Percentiles rank a stretch among this genome's conserved stretches.
Conservation (phyloP, 2,797 vertebrate species). For the Poeciliopsis paucimaculata region DNA sequence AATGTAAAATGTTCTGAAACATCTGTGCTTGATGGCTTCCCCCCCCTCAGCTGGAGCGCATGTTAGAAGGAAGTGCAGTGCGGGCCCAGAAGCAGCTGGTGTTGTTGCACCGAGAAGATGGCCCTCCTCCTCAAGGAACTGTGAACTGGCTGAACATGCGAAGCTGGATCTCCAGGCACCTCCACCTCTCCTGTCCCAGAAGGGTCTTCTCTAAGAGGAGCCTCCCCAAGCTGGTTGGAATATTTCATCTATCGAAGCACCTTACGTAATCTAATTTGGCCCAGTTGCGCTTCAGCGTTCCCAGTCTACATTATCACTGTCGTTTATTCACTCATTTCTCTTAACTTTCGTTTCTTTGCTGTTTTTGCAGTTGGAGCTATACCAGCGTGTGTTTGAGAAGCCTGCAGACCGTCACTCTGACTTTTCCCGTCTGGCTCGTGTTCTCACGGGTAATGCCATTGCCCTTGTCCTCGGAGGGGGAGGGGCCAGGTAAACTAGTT, state of each 20-base stretch:
- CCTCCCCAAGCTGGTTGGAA: slow-evolving; percentile 88
- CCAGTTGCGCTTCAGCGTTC: not conserved
- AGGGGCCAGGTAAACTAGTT: slow-evolving; percentile 86
- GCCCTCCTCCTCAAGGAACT: slow-evolving; percentile 87
- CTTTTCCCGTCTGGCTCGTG: slow-evolving; percentile 91
- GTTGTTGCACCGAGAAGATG: slow-evolving; percentile 90
- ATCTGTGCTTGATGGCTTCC: slow-evolving; percentile 26
- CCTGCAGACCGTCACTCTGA: slow-evolving; percentile 90
- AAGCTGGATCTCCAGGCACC: slow-evolving; percentile 95
- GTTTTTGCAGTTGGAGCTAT: slow-evolving; percentile 87
- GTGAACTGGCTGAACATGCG: slow-evolving; percentile 97
- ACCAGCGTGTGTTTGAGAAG: slow-evolving; percentile 89
- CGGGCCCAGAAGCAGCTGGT: slow-evolving; percentile 95
- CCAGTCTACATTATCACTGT: not conserved
- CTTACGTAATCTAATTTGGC: not conserved
- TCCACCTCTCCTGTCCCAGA: slow-evolving; percentile 91
- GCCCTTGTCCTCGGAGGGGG: slow-evolving; percentile 94
- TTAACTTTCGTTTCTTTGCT: not conserved
- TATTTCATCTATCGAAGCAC: slow-evolving; percentile 17
- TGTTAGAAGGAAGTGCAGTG: slow-evolving; percentile 92
- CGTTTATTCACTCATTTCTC: not conserved
- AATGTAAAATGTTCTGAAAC: slow-evolving; percentile 27
- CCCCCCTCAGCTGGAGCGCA: slow-evolving; percentile 87
- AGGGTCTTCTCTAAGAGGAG: slow-evolving; percentile 92
- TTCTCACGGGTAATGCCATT: slow-evolving; percentile 92